Evolutionary conservation across 2,888 invertebrate species (phyloP).

Genomic region (Thecophora atra): DNA sequence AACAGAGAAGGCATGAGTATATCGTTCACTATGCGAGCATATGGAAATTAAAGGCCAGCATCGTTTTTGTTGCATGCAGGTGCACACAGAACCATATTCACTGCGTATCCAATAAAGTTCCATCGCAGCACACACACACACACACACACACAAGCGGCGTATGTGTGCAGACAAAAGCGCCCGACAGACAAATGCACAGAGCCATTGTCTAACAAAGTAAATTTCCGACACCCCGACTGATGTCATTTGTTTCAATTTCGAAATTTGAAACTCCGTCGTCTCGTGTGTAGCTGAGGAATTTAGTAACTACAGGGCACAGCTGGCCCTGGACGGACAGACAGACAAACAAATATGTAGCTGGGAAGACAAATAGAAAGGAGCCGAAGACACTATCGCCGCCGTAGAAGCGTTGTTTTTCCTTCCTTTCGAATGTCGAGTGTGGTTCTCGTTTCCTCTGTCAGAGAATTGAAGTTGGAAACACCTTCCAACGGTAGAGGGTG

Average conservation of each 20-base stretch:
- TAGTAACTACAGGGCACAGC: not conserved
- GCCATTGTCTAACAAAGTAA: constrained; percentile 27
- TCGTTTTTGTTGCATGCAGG: not conserved
- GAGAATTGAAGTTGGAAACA: no score
- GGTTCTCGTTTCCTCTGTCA: not conserved
- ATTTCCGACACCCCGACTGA: constrained; percentile 32
- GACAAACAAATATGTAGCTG: not conserved
- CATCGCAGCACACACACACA: not conserved
- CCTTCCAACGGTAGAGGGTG: no score
- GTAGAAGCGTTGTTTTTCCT: not conserved
- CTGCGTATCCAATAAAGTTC: constrained; percentile 10
- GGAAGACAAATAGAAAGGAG: not conserved
- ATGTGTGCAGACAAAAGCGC: not conserved
- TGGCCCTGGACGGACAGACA: not conserved
- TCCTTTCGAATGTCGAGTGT: not conserved
- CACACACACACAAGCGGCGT: not conserved
- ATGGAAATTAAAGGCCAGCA: constrained; percentile 17
- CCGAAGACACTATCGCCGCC: not conserved
- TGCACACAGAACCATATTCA: not conserved
- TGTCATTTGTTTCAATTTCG: constrained; percentile 35
- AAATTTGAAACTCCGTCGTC: constrained; percentile 27
- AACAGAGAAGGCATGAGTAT: not conserved
- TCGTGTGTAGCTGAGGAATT: constrained; percentile 10
- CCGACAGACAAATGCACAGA: not conserved
- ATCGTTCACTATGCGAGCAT: not conserved